Percentiles rank a stretch among this genome's conserved stretches.
Conservation (phyloP, 2,797 vertebrate species). For the Eospalax fontanierii region DNA sequence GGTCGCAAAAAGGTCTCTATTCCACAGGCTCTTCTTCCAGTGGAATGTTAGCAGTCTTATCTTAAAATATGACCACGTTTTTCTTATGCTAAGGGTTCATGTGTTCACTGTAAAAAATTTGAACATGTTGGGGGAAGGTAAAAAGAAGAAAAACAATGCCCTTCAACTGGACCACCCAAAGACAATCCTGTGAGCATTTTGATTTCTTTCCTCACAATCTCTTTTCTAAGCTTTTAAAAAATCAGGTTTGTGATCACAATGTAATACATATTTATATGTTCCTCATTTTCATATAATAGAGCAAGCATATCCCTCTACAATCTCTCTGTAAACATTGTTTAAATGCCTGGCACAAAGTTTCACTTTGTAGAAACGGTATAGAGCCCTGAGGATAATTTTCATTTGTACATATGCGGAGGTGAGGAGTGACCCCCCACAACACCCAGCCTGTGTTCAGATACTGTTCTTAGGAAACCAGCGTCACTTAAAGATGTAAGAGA, state of each 20-base stretch:
- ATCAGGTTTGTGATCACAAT: background rate
- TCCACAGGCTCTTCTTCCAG: background rate
- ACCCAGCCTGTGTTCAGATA: background rate
- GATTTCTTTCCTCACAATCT: background rate
- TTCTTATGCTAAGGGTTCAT: background rate
- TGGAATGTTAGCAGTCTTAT: background rate
- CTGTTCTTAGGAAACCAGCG: background rate
- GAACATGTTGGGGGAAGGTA: background rate
- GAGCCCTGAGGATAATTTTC: background rate
- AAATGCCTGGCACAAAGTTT: slow-evolving; percentile 6
- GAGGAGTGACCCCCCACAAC: background rate
- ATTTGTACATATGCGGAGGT: background rate
- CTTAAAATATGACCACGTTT: background rate
- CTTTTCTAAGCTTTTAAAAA: slow-evolving; percentile 6
- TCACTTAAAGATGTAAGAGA: background rate
- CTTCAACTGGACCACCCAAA: background rate
- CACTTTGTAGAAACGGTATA: background rate
- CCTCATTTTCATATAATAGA: background rate
- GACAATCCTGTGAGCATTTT: background rate
- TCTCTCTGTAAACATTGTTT: background rate
- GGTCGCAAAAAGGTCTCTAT: background rate
- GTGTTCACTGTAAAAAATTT: slow-evolving; percentile 12
- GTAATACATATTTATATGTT: background rate
- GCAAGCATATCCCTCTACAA: background rate
- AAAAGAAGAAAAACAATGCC: background rate